A percentile compares a stretch with the other conserved stretches of the same genome.
Evolutionary conservation across 1,140 invertebrate species (phyloP).

Genomic region (Paraescarpia echinospica): DNA sequence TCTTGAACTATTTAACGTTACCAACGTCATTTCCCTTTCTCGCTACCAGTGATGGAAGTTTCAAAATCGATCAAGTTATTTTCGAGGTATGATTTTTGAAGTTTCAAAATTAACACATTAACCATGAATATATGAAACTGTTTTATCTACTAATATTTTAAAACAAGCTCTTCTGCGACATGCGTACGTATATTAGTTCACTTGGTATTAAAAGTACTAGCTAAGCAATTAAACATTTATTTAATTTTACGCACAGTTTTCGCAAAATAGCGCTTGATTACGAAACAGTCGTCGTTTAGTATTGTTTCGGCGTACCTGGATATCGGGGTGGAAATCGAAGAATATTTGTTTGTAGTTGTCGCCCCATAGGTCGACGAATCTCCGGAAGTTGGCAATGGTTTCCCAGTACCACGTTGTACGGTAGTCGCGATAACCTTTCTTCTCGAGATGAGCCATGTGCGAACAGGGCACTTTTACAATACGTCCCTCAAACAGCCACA

Average conservation of each 20-base stretch:
- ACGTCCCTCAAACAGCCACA: conserved; percentile 22
- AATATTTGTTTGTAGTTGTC: background rate
- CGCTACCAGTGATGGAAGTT: too few relatives aligned
- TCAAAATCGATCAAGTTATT: too few relatives aligned
- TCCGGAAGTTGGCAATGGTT: background rate
- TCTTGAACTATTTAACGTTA: too few relatives aligned
- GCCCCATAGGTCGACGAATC: background rate
- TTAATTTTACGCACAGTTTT: background rate
- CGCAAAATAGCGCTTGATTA: background rate
- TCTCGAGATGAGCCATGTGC: conserved; percentile 20
- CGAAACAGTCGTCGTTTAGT: background rate
- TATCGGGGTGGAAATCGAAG: background rate
- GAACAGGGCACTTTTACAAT: conserved; percentile 22
- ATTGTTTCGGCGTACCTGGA: background rate
- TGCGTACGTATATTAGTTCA: too few relatives aligned
- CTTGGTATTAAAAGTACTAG: too few relatives aligned
- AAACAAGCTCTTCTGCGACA: too few relatives aligned
- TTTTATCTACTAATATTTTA: too few relatives aligned
- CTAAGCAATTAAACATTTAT: too few relatives aligned
- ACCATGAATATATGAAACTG: too few relatives aligned
- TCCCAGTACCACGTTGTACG: background rate
- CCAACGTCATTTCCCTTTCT: too few relatives aligned
- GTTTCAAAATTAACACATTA: too few relatives aligned
- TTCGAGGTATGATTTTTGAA: too few relatives aligned
- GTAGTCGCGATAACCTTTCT: conserved; percentile 11